Evolutionary conservation across 1,140 invertebrate genomes (phyloP), one percentile per base, ranked within the genome.

Genomic region (Diorhabda sublineata): DNA sequence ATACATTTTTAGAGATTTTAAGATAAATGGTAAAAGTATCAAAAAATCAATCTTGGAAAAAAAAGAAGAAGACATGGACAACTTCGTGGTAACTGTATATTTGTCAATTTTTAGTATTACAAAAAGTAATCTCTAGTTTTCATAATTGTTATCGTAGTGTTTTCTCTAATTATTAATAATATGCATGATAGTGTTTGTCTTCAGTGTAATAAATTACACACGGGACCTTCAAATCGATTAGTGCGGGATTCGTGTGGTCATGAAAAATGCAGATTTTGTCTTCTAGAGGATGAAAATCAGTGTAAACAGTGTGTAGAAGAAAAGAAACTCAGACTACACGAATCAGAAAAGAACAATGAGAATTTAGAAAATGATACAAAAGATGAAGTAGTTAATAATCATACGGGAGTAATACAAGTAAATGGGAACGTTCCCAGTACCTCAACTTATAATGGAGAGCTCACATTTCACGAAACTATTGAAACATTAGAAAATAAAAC

Each of bases 171-270:
- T 26, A 26, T 26, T 26, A 26, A 26, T 26, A 71, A 9, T 58
- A 73, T 73, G 72, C 69, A 70, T n/a, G 60, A 58, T 45, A 67
- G 26, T 5, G 68, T 72, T 59, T 84, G 83, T 77, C 77, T 77
- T 41, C 81, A 83, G 70, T 84, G 83, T 71, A 73, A 76, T 3
- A 72, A 75, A 61, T n/a, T 60, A 41, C 72, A 78, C 43, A 75
- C 75, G 57, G 73, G 73, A 44, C 72, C 76, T 4, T 71, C 69
- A 11, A 77, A 75, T 65, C 69, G 82, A 69, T 69, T 83, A 42
- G 77, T 84, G 5, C 78, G 81, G 66, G 83, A 84, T 71, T 71
- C 76, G n/a, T 84, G 83, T 77, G 82, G 83, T 6, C 83, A 84
- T 70, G 73, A 79, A 43, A 84, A 84, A 73, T 84, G 83, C 62